Conservation (phyloP, 2,113 vertebrate genomes). For the Kryptolebias marmoratus region DNA sequence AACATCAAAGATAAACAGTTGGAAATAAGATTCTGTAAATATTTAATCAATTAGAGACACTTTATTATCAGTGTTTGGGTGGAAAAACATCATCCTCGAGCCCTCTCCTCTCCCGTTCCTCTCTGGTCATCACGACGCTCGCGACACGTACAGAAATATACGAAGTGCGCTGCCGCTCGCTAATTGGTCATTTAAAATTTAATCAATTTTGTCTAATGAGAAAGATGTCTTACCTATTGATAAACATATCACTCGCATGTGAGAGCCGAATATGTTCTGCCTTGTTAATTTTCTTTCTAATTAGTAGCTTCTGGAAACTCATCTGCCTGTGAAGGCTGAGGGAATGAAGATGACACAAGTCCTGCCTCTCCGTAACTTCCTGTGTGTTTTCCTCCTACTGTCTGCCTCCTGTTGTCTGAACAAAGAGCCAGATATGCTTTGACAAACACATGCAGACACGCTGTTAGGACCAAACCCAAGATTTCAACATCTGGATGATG, state of each 20-base stretch:
- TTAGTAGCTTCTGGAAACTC: constrained; percentile 7
- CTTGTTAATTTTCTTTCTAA: constrained; percentile 17
- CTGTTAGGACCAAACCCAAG: too few species aligned
- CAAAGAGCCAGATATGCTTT: too few species aligned
- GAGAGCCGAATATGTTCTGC: not conserved
- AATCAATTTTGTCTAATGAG: constrained; percentile 1
- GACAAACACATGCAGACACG: too few species aligned
- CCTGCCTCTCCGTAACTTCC: not conserved
- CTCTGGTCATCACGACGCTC: too few species aligned
- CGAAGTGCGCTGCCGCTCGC: not conserved
- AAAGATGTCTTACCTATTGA: not conserved
- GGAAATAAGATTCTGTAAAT: too few species aligned
- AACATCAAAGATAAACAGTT: too few species aligned
- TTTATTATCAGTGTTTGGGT: too few species aligned
- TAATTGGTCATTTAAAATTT: not conserved
- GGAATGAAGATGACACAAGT: constrained; percentile 8
- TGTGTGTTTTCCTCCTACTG: constrained; percentile 2
- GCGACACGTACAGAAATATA: too few species aligned
- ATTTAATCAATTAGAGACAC: too few species aligned
- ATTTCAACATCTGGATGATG: not conserved
- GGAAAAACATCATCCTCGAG: too few species aligned
- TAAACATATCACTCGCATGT: not conserved
- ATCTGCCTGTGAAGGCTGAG: constrained; percentile 10
- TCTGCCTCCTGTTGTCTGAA: not conserved
- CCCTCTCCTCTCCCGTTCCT: too few species aligned